These are phyloP conservation scores for Magallana nippona DNA, from an alignment of 2,888 invertebrate genomes.

Conservation along the genomic window DNA sequence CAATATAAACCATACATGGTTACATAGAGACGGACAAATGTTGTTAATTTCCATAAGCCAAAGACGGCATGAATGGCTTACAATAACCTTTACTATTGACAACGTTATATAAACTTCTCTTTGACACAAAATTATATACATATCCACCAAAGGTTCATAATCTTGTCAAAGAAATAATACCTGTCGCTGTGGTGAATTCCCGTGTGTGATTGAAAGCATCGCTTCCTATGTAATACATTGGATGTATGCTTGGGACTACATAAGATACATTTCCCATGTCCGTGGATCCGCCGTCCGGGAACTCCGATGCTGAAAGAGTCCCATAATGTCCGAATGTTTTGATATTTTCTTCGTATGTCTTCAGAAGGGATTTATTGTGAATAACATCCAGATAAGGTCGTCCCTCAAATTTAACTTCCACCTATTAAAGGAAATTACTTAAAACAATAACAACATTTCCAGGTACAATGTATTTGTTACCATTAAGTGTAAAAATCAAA, in stretches of 20 bases:
- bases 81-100: no score
- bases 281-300: slow-evolving; percentile 64
- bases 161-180: slow-evolving; percentile 47
- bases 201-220: slow-evolving; percentile 70
- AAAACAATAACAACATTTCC: neutral
- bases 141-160: no score
- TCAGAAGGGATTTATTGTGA: slow-evolving; percentile 64
- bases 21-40: no score
- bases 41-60: no score
- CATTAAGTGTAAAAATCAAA: no score
- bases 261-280: slow-evolving; percentile 77
- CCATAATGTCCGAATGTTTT: slow-evolving; percentile 61
- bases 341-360: slow-evolving; percentile 68
- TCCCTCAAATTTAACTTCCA: slow-evolving; percentile 51
- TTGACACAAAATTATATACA: no score
- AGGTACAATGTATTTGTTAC: neutral
- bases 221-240: slow-evolving; percentile 67
- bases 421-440: slow-evolving; percentile 47
- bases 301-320: slow-evolving; percentile 41
- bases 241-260: slow-evolving; percentile 72
- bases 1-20: no score
- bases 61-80: no score
- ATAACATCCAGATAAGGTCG: slow-evolving; percentile 65
- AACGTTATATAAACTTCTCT: no score
- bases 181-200: slow-evolving; percentile 72